phyloP scores from a whole-genome alignment of 53 echinoderm and acorn worm species.

The Stichopus horrens region DNA sequence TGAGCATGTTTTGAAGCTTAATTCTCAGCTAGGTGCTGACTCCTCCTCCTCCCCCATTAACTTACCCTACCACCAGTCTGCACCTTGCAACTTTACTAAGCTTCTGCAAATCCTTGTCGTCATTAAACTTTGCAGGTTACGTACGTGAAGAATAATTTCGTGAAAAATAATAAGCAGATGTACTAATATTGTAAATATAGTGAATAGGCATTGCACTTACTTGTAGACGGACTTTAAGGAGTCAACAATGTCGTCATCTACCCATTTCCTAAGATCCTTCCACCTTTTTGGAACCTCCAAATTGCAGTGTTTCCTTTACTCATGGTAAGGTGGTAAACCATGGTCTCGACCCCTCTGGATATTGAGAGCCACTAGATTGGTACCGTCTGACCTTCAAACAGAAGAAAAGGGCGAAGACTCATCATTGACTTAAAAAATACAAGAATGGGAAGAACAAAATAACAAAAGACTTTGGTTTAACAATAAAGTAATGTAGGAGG shows the following conservation, averaged over 20 bases:
- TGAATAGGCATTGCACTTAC: slow-evolving; percentile 33
- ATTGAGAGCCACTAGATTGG: slow-evolving; percentile 74
- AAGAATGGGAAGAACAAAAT: not conserved
- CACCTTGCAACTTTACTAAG: no score
- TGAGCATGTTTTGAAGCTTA: no score
- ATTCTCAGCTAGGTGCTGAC: no score
- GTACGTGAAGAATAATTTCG: no score
- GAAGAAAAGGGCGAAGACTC: not conserved
- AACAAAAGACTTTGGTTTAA: not conserved
- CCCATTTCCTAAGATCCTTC: slow-evolving; percentile 37
- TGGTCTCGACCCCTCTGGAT: slow-evolving; percentile 87
- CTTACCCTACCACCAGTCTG: no score
- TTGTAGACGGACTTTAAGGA: slow-evolving; percentile 38
- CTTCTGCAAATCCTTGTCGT: no score
- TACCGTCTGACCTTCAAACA: slow-evolving; percentile 44
- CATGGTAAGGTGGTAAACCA: slow-evolving; percentile 67
- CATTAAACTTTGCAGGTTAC: no score
- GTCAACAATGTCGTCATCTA: slow-evolving; percentile 10
- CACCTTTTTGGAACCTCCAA: slow-evolving; percentile 29
- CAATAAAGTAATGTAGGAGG: not conserved
- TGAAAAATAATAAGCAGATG: no score
- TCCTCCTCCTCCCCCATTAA: no score
- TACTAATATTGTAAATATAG: no score
- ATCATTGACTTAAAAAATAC: not conserved
- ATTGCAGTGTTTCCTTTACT: slow-evolving; percentile 55